Evolutionary conservation across 2,113 vertebrate genomes (phyloP).

Genomic region (Noturus placidus): DNA sequence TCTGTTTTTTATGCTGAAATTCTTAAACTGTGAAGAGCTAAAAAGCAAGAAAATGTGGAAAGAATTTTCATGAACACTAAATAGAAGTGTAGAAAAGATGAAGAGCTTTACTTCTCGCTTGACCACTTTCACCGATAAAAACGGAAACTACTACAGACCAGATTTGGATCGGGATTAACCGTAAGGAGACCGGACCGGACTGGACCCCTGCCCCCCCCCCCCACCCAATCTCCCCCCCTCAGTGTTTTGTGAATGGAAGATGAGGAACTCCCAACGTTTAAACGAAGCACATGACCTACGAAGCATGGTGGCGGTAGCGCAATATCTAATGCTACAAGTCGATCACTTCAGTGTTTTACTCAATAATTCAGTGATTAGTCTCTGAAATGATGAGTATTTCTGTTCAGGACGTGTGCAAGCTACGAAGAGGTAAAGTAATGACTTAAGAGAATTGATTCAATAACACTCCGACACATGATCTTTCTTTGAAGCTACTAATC

Average conservation of each 20-base stretch:
- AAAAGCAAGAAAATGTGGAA: background rate
- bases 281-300: background rate
- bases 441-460: conserved; percentile 53
- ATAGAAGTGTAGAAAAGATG: background rate
- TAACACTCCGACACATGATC: conserved; percentile 46
- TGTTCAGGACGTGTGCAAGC: background rate
- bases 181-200: background rate
- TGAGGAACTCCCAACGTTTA: background rate
- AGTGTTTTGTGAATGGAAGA: background rate
- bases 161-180: background rate
- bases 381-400: too few species aligned
- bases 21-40: background rate
- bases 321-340: background rate
- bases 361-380: background rate
- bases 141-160: background rate
- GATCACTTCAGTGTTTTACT: background rate
- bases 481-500: conserved; percentile 63
- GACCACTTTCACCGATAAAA: background rate
- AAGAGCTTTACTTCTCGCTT: background rate
- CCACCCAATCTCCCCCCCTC: background rate
- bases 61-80: background rate
- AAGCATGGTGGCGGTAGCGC: background rate
- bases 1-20: background rate
- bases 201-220: too few species aligned
- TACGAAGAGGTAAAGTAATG: background rate